phyloP scores from a whole-genome alignment of 2,797 vertebrate species.

The Hippopotamyrus pictus region DNA sequence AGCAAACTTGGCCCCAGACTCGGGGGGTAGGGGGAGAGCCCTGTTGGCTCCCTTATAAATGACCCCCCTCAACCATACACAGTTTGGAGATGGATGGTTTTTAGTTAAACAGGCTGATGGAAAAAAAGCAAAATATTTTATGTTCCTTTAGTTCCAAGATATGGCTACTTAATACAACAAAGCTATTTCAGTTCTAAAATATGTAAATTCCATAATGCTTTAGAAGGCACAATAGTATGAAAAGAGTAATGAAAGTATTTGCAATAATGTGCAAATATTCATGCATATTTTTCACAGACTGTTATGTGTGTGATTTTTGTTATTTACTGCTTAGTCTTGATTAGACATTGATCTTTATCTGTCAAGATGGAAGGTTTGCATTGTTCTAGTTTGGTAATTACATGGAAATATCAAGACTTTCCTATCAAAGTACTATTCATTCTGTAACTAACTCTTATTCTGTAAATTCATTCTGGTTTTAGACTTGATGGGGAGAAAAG shows the following conservation, averaged over 20 bases:
- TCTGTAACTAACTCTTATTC: not conserved
- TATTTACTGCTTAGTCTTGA: not conserved
- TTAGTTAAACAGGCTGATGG: not conserved
- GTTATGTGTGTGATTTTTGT: not conserved
- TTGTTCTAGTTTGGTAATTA: not conserved
- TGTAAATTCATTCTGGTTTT: too few species aligned
- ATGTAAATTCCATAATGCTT: not conserved
- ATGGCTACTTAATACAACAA: not conserved
- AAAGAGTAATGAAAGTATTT: not conserved
- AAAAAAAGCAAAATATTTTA: not conserved
- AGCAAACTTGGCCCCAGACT: not conserved
- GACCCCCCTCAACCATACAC: not conserved
- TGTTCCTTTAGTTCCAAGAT: not conserved
- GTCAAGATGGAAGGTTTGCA: not conserved
- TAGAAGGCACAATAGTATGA: not conserved
- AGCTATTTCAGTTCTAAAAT: not conserved
- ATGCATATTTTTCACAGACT: not conserved
- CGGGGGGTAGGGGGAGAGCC: too few species aligned
- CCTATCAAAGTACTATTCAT: not conserved
- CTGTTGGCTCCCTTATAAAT: not conserved
- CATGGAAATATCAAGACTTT: not conserved
- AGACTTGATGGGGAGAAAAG: not conserved
- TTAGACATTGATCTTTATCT: not conserved
- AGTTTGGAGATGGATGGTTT: not conserved
- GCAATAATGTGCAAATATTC: not conserved